Conservation (phyloP, 1,140 invertebrate genomes). For the Limonius californicus region DNA sequence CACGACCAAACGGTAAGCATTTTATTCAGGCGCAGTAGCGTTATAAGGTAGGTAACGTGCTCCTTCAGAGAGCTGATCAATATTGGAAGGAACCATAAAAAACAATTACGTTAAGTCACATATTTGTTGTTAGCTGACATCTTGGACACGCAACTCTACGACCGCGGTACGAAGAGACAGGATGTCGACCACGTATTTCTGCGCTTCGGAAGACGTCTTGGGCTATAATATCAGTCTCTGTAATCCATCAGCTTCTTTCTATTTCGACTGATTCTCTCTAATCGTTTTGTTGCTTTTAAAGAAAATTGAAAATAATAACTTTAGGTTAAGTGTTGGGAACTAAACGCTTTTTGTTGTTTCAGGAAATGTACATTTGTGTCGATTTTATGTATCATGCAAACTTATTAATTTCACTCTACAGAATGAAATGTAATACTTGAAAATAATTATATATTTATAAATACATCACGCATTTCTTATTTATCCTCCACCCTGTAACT, state of each 20-base stretch:
- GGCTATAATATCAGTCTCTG: constrained; percentile 31
- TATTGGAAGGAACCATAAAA: not conserved
- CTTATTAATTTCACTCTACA: not conserved
- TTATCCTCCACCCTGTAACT: not conserved
- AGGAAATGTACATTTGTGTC: not conserved
- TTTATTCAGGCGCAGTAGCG: not conserved
- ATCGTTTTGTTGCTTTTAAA: not conserved
- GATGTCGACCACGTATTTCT: constrained; percentile 79
- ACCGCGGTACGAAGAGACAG: constrained; percentile 66
- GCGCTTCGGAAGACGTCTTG: constrained; percentile 68
- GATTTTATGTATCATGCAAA: too few relatives aligned
- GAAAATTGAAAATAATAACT: not conserved
- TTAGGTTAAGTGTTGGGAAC: constrained; percentile 10
- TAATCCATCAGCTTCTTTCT: not conserved
- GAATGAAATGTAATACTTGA: constrained; percentile 4
- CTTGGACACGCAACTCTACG: constrained; percentile 29
- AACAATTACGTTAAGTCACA: constrained; percentile 12
- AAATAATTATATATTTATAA: constrained; percentile 23
- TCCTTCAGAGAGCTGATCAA: too few relatives aligned
- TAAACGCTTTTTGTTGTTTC: constrained; percentile 14
- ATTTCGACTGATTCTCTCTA: not conserved
- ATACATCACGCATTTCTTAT: constrained; percentile 6
- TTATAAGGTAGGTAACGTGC: not conserved
- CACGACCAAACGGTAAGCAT: constrained; percentile 35
- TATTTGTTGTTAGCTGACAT: constrained; percentile 28